These are phyloP conservation scores for Linurgus olivaceus DNA, from an alignment of 2,797 vertebrate species.

Conservation along the genomic window DNA sequence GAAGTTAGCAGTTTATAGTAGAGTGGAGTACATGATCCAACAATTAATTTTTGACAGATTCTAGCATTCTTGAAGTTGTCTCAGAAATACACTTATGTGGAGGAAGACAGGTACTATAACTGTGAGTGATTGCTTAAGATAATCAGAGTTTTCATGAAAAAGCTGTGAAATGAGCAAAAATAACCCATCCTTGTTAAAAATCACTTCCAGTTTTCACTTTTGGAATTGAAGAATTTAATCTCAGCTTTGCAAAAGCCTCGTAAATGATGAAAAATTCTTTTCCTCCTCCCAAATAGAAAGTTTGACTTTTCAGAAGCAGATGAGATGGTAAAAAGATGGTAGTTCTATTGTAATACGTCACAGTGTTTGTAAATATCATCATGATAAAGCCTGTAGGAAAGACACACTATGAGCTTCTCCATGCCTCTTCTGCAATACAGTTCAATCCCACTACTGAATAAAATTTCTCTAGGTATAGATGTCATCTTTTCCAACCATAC, in stretches of 20 bases:
- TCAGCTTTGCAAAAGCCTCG: background rate
- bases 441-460: background rate
- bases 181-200: background rate
- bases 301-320: background rate
- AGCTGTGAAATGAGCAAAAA: slow-evolving; percentile 8
- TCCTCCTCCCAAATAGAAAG: background rate
- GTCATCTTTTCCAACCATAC: background rate
- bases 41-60: background rate
- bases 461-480: background rate
- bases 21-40: background rate
- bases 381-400: background rate
- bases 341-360: background rate
- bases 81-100: background rate
- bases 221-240: background rate
- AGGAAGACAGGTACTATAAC: background rate
- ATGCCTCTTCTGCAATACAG: background rate
- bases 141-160: slow-evolving; percentile 13
- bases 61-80: background rate
- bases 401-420: background rate
- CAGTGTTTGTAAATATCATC: background rate
- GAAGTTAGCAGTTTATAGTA: background rate
- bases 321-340: background rate
- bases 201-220: background rate
- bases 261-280: background rate
- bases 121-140: background rate